Evolutionary conservation across 2,888 invertebrate species (phyloP).

Genomic region (Eurytoma adleriae): DNA sequence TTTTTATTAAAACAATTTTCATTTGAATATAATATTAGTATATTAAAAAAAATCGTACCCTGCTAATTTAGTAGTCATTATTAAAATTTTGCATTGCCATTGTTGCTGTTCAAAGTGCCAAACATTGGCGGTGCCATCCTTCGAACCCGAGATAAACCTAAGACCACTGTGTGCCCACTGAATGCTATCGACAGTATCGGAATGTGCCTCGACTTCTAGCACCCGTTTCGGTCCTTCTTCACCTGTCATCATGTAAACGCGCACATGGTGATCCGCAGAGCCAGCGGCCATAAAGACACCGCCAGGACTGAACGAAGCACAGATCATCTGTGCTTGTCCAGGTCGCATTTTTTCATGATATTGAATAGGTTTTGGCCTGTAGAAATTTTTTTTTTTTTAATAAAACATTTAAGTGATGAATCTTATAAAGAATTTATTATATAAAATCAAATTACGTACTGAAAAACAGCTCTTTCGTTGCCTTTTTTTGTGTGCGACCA

Average conservation of each 20-base stretch:
- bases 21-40: background rate
- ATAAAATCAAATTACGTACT: conserved; percentile 75
- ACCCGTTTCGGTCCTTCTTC: conserved; percentile 86
- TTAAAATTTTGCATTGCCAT: conserved; percentile 88
- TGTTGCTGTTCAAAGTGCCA: conserved; percentile 95
- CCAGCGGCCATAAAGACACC: conserved; percentile 95
- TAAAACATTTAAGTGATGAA: no score
- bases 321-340: conserved; percentile 96
- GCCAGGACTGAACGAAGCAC: conserved; percentile 92
- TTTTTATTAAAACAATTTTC: background rate
- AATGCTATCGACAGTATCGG: conserved; percentile 95
- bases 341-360: conserved; percentile 95
- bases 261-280: conserved; percentile 94
- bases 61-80: conserved; percentile 82
- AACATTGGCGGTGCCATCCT: conserved; percentile 95
- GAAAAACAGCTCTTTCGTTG: conserved; percentile 80
- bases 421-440: no score
- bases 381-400: background rate
- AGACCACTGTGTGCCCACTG: conserved; percentile 94
- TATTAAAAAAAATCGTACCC: conserved; percentile 73
- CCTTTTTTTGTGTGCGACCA: conserved; percentile 87
- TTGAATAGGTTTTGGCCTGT: conserved; percentile 89
- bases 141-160: conserved; percentile 94
- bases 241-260: conserved; percentile 90
- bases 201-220: conserved; percentile 81